Base-by-base conservation (phyloP, 2,113 vertebrate species). In the Heterotis niloticus region DNA sequence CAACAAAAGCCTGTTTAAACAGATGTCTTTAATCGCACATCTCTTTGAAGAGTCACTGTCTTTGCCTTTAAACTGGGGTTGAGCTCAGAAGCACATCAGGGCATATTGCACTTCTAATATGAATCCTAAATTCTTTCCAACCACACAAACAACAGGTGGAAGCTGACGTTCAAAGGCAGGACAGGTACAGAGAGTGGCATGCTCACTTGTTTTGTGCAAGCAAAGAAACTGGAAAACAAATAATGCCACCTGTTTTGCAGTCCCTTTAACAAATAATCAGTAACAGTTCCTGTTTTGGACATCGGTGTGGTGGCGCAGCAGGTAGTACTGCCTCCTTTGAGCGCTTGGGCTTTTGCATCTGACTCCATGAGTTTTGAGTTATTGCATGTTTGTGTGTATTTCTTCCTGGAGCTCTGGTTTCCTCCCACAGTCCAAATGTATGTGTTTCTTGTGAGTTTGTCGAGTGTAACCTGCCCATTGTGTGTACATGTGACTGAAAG, bases 1-100 rank as follows among this genome's bases (percentile, higher is more conserved):
- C 91, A 94, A 97, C 96, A 97, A 96, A 98, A 96, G 95, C 94
- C 94, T 98, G 95, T 98, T 99, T 98, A 96, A 96, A 97, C 97
- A 98, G 97, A 96, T 98, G 96, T 95, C 96, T 98, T 96, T 98
- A 95, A 98, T 98, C 98, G 94, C 92, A 91, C 89, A 91, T 92
- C 87, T 94, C 96, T 99, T 98, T 99, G 96, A 98, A 96, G 96
- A 95, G 95, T 92, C 94, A 94, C 94, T 95, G 95, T 96, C 94
- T 95, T 92, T 92, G 95, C 94, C 95, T 97, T 95, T 98, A 96
- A 97, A 97, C 97, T 95, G 95, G 96, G 95, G 98, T 92, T 89
- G 93, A 95, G 96, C 97, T 99, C 96, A 97, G 94, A 97, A 96
- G 95, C 94, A 92, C 94, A 95, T 93, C 94, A 87, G 92, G 94